Base-by-base conservation (phyloP, 1,140 invertebrate species). In the Hycleus phaleratus region DNA sequence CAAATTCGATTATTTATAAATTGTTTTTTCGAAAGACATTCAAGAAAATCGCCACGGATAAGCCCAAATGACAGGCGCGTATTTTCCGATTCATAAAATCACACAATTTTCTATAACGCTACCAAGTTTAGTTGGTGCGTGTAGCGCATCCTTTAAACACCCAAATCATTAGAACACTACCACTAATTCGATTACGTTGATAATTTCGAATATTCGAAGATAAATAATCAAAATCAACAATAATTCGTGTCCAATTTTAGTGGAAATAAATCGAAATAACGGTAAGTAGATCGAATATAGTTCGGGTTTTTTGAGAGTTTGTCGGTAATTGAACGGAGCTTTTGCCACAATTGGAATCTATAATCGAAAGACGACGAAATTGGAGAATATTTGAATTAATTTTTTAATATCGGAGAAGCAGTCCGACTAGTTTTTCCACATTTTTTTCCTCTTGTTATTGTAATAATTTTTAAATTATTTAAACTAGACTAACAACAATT, bases 101-200 rank as follows among this genome's bases (percentile, higher is more conserved):
- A 45, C 50, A 53, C 44, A 46, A 45, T 45, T 42, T 46, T 26
- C 46, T 38, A 32, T 32, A 18, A 18, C 32, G 32, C 50, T 53
- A 24, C 9, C 24, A 42, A 53, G 51, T 26, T 53, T 53, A 53
- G 51, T 53, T 53, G 18, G 51, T 45, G 51, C 51, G 51, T 45
- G 51, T 46, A 53, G 51, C 43, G 51, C 51, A 53, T 53, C 51
- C 40, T 53, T 45, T 39, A 53, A 46, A 53, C 51, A 53, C 5
- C 24, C 8, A 53, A 53, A 8, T 40, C n/a, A 24, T 25, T 38
- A 53, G 5, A 10, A 38, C 38, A 40, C 25, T 25, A n/a, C 24
- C 12, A 26, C 45, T 52, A 43, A 44, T 40, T 39, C 38, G 43
- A 43, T 43, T 43, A 43, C 42, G 46, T 53, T 45, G 26, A 45